Conservation (phyloP, 2,113 vertebrate species). For the Xiphias gladius region DNA sequence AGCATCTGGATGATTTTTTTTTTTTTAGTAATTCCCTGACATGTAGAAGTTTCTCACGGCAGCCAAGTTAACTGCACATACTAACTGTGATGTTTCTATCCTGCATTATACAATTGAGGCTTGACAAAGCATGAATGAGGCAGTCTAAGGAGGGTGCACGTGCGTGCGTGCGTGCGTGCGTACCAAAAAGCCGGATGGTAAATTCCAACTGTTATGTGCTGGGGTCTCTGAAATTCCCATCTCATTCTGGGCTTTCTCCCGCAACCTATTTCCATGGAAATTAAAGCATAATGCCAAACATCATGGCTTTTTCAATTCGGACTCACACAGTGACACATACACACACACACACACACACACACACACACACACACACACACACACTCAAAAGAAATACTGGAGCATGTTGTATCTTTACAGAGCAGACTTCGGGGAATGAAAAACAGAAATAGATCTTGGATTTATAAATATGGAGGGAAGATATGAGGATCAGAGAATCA, state of each 20-base stretch:
- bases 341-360: constrained; percentile 8
- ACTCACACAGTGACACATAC: constrained; percentile 9
- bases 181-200: constrained; percentile 27
- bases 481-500: constrained; percentile 63
- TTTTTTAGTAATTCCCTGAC: constrained; percentile 2
- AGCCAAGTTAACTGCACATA: background rate
- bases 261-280: constrained; percentile 74
- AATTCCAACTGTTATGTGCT: constrained; percentile 51
- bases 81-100: background rate
- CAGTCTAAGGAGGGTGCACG: background rate
- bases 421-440: constrained; percentile 57
- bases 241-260: constrained; percentile 48
- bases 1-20: constrained; percentile 7
- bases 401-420: constrained; percentile 57
- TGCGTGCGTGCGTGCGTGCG: background rate
- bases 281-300: constrained; percentile 57
- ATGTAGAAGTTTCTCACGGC: background rate
- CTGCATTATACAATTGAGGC: background rate
- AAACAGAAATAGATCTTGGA: constrained; percentile 45
- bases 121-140: constrained; percentile 14
- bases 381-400: constrained; percentile 20
- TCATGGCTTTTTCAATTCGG: constrained; percentile 31
- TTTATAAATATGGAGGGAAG: constrained; percentile 56
- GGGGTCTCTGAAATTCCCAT: constrained; percentile 50
- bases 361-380: constrained; percentile 5